Evolutionary conservation across 1,140 invertebrate species (phyloP).

Genomic region (Coenobita brevimanus): DNA sequence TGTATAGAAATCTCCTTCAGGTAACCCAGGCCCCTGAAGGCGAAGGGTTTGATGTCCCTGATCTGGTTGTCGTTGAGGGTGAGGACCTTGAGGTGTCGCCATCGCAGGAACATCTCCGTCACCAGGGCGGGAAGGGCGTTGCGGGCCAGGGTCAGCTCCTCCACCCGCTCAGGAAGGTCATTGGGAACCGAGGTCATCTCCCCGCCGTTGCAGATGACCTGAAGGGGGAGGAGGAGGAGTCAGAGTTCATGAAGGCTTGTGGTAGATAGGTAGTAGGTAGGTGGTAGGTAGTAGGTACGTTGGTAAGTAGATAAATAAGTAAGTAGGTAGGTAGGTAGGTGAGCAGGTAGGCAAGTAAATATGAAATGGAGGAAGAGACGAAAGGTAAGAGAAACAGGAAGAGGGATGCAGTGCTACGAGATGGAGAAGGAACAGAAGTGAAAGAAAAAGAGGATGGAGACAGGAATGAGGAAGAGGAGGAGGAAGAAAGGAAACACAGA

Average conservation of each 20-base stretch:
- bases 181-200: slow-evolving; percentile 2
- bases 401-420: neutral
- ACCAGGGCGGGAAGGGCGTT: slow-evolving; percentile 24
- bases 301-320: too few species aligned
- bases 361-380: too few species aligned
- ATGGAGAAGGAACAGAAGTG: neutral
- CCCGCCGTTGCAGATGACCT: slow-evolving; percentile 53
- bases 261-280: neutral
- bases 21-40: slow-evolving; percentile 39
- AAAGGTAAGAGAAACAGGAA: neutral
- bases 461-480: neutral
- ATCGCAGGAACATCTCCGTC: slow-evolving; percentile 34
- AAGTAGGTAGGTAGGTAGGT: too few species aligned
- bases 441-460: neutral
- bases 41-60: slow-evolving; percentile 48
- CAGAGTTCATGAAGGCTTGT: neutral
- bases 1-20: slow-evolving; percentile 54
- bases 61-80: slow-evolving; percentile 50
- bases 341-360: too few species aligned
- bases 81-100: slow-evolving; percentile 22
- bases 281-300: too few species aligned
- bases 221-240: neutral
- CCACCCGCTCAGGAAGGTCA: slow-evolving; percentile 31
- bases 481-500: neutral
- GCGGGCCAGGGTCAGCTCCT: slow-evolving; percentile 42